Base-by-base conservation (phyloP, 2,888 invertebrate species). In the Caenorhabditis becei region DNA sequence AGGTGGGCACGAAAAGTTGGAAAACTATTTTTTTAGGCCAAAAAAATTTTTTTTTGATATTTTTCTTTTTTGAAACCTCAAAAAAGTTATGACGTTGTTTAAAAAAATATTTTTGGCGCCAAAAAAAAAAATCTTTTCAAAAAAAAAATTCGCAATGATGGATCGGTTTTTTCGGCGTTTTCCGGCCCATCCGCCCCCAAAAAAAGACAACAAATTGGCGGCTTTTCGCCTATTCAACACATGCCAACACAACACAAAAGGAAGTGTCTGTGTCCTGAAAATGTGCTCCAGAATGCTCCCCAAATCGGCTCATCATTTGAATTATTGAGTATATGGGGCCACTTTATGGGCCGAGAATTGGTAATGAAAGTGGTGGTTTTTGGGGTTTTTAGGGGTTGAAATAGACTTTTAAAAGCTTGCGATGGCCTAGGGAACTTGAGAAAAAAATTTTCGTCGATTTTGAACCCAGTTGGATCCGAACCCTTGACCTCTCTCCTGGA, bases 221-320 rank as follows among this genome's bases (percentile, higher is more conserved):
- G n/a, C n/a, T n/a, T n/a, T n/a, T n/a, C 14, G 11, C 2, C 41
- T 41, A 41, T 41, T 41, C 41, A 41, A 41, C 41, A 41, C 14
- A 14, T 14, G 11, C 7, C 4, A 32, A 32, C 10, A 32, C 32
- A 32, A 41, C 41, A 41, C 41, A 41, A 41, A 41, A 41, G 41
- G 41, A 41, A 41, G 41, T 41, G 41, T 41, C 41, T 41, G 41
- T 41, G 41, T 14, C 41, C 41, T 41, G 14, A 14, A 41, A 41
- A 41, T 41, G 32, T 32, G 47, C 47, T 47, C 47, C 47, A 47
- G 18, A 47, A 47, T 47, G 47, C 18, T 18, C 14, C 14, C 8
- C 14, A 14, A 14, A 41, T 41, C 41, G 41, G 41, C 41, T 47
- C 47, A 47, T 47, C 47, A 47, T 47, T 18, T 47, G 47, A 47